Conservation (phyloP, 2,888 invertebrate genomes). For the Neuroscelio doddi region DNA sequence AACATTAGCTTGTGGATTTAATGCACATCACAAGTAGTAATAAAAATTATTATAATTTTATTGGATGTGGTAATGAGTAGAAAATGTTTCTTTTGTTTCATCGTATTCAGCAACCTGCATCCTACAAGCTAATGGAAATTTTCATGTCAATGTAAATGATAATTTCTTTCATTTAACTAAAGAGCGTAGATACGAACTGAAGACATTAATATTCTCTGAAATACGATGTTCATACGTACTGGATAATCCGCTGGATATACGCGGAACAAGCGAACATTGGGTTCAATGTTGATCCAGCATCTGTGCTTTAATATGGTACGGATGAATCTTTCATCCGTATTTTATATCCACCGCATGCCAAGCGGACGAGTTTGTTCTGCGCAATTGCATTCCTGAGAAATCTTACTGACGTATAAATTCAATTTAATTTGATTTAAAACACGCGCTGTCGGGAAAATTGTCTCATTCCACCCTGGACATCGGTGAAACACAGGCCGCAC, state of each 20-base stretch:
- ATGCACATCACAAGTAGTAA: no score
- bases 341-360: constrained; percentile 43
- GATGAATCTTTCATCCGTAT: constrained; percentile 47
- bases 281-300: constrained; percentile 44
- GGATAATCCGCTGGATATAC: constrained; percentile 28
- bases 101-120: no score
- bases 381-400: constrained; percentile 40
- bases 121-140: no score
- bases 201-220: constrained; percentile 36
- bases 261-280: constrained; percentile 40
- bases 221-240: constrained; percentile 37
- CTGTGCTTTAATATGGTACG: constrained; percentile 41
- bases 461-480: constrained; percentile 33
- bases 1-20: no score
- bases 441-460: constrained; percentile 39
- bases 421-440: constrained; percentile 45
- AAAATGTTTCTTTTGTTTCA: no score
- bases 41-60: no score
- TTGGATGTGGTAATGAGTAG: no score
- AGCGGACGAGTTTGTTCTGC: constrained; percentile 39
- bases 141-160: constrained; percentile 28
- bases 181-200: no score
- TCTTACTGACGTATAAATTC: constrained; percentile 42
- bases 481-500: constrained; percentile 37
- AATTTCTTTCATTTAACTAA: no score